Evolutionary conservation across 2,797 vertebrate genomes (phyloP).

Genomic region (Poeciliopsis turneri): DNA sequence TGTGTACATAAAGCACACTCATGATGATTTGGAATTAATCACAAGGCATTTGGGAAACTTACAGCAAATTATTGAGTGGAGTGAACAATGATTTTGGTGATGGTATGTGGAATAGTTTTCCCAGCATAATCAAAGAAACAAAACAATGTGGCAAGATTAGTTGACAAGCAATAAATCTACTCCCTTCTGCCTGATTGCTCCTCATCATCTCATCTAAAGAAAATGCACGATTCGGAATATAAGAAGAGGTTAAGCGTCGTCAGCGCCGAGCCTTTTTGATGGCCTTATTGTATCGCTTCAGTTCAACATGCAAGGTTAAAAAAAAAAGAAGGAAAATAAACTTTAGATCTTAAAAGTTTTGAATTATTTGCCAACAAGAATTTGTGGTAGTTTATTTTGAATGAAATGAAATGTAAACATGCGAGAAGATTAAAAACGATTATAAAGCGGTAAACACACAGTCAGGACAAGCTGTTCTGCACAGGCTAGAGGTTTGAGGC

Average conservation of each 20-base stretch:
- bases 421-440: background rate
- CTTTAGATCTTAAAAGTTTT: conserved; percentile 15
- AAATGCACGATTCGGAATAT: conserved; percentile 31
- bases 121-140: conserved; percentile 50
- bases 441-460: conserved; percentile 12
- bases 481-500: conserved; percentile 5
- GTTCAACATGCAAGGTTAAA: conserved; percentile 8
- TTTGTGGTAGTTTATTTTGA: background rate
- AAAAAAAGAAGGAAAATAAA: background rate
- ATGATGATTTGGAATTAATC: conserved; percentile 74
- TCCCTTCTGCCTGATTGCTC: conserved; percentile 45
- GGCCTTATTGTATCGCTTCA: conserved; percentile 3
- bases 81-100: conserved; percentile 53
- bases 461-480: conserved; percentile 42
- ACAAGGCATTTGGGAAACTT: conserved; percentile 72
- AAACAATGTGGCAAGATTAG: conserved; percentile 59
- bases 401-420: background rate
- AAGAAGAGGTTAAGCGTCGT: conserved; percentile 31
- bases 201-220: conserved; percentile 37
- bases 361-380: conserved; percentile 16
- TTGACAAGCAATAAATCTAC: conserved; percentile 58
- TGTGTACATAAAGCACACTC: conserved; percentile 70
- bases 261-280: background rate
- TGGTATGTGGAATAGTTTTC: conserved; percentile 53
- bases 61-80: conserved; percentile 67